A percentile compares a stretch with the other conserved stretches of the same genome.
Evolutionary conservation across 1,140 invertebrate genomes (phyloP).

Genomic region (Drosophila grimshawi): DNA sequence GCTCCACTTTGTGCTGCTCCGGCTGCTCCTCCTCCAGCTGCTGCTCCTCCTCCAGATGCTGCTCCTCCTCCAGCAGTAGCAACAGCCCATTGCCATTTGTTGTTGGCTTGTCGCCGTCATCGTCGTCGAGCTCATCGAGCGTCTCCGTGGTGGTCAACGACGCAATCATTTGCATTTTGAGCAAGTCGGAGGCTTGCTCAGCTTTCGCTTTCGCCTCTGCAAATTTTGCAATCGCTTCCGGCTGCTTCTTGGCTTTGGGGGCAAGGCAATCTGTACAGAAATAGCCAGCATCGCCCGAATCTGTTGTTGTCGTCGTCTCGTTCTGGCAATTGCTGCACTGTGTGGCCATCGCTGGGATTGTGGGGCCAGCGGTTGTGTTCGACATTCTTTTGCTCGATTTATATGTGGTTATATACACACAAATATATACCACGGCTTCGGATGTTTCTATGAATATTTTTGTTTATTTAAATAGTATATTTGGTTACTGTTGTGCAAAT

Average conservation of each 20-base stretch:
- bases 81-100: not conserved
- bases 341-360: not conserved
- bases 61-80: not conserved
- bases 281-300: conserved; percentile 3
- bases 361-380: not conserved
- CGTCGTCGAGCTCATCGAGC: conserved; percentile 50
- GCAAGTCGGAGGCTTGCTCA: not conserved
- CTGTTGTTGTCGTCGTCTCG: conserved; percentile 12
- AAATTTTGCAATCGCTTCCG: not conserved
- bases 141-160: conserved; percentile 63
- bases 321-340: conserved; percentile 50
- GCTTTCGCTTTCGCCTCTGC: not conserved
- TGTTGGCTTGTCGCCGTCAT: conserved; percentile 3
- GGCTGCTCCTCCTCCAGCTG: not conserved
- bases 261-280: conserved; percentile 15
- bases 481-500: conserved; percentile 9
- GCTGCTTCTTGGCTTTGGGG: not conserved
- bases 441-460: not conserved
- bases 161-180: conserved; percentile 52
- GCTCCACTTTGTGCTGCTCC: not conserved
- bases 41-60: not conserved
- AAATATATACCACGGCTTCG: not conserved
- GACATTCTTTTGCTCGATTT: conserved; percentile 18
- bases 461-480: conserved; percentile 21
- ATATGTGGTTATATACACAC: not conserved